These are phyloP conservation scores for Amphiura filiformis DNA, from an alignment of 35 echinoderm and acorn worm species.

Conservation along the genomic window DNA sequence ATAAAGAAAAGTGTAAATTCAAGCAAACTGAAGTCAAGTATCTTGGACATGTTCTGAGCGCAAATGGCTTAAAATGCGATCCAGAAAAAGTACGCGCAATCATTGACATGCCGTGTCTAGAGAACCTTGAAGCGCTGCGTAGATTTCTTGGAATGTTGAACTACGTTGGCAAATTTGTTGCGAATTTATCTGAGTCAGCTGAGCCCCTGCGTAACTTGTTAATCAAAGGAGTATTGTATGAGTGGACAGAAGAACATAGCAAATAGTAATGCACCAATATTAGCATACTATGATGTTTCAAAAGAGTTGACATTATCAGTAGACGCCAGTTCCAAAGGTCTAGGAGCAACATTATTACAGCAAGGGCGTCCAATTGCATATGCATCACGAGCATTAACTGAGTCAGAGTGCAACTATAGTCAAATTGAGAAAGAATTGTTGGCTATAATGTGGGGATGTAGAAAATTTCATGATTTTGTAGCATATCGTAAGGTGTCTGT, in stretches of 20 bases:
- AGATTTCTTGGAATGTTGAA: constrained; percentile 40
- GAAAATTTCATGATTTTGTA: constrained; percentile 39
- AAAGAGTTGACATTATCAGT: constrained; percentile 32
- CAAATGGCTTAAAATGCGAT: constrained; percentile 28
- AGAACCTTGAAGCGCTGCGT: constrained; percentile 29
- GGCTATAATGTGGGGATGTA: constrained; percentile 52
- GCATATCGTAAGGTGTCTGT: constrained; percentile 5
- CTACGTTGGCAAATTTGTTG: constrained; percentile 48
- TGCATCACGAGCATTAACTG: neutral
- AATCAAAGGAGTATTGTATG: constrained; percentile 34
- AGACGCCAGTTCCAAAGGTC: constrained; percentile 36
- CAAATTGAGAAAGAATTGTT: constrained; percentile 36
- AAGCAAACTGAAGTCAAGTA: constrained; percentile 35
- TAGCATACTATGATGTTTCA: constrained; percentile 40
- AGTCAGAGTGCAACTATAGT: neutral
- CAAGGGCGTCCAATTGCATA: constrained; percentile 21
- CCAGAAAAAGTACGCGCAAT: constrained; percentile 29
- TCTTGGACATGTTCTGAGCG: constrained; percentile 57
- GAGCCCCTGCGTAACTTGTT: constrained; percentile 26
- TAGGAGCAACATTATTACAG: constrained; percentile 37
- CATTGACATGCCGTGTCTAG: neutral
- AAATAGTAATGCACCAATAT: constrained; percentile 17
- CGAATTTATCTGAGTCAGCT: constrained; percentile 26
- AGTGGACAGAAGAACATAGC: constrained; percentile 31
- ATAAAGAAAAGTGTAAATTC: constrained; percentile 55